Conservation (phyloP, 2,797 vertebrate genomes). For the Pipistrellus nathusii region DNA sequence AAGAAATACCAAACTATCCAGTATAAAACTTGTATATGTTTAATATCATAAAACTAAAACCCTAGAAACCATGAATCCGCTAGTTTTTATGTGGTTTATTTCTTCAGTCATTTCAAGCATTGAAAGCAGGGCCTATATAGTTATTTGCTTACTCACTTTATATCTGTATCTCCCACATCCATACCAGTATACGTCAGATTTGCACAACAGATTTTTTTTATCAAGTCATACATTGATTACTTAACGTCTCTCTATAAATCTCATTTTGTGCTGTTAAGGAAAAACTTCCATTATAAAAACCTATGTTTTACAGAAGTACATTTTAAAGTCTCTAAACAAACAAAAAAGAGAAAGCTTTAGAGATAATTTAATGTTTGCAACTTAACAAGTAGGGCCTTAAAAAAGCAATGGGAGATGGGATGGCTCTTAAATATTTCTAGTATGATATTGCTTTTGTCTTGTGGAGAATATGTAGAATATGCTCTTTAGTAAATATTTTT, state of each 20-base stretch:
- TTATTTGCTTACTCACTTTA: constrained; percentile 86
- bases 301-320: constrained; percentile 90
- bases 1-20: constrained; percentile 89
- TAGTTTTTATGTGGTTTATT: constrained; percentile 82
- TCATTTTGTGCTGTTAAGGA: constrained; percentile 77
- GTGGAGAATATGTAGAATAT: constrained; percentile 93
- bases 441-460: constrained; percentile 96
- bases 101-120: constrained; percentile 84
- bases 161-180: constrained; percentile 85
- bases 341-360: constrained; percentile 58
- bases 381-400: constrained; percentile 85
- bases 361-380: constrained; percentile 91
- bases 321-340: constrained; percentile 91
- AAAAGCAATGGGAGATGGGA: constrained; percentile 87
- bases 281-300: constrained; percentile 84
- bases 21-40: constrained; percentile 82
- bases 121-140: constrained; percentile 72
- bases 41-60: constrained; percentile 77
- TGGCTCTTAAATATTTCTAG: constrained; percentile 92
- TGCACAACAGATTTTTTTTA: constrained; percentile 77
- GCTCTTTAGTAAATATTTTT: constrained; percentile 93
- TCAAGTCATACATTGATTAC: constrained; percentile 80
- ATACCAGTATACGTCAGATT: constrained; percentile 85
- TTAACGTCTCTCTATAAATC: constrained; percentile 79
- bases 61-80: constrained; percentile 83